phyloP scores from a whole-genome alignment of 2,797 vertebrate genomes.

The Fringilla coelebs region DNA sequence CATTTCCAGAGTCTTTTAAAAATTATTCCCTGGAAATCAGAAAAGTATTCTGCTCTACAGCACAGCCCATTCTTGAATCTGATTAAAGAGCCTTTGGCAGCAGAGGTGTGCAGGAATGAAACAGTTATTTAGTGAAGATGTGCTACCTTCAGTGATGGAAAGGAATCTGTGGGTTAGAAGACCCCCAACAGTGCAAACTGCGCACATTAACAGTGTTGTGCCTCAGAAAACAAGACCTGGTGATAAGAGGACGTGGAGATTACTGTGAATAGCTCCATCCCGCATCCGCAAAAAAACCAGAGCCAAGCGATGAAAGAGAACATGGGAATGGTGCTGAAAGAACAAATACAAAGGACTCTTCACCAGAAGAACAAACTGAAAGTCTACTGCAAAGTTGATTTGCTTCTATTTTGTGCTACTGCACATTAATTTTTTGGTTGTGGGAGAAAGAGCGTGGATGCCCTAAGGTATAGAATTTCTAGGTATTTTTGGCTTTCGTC shows the following conservation, averaged over 20 bases:
- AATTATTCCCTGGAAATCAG: neutral
- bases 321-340: constrained; percentile 59
- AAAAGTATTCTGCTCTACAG: neutral
- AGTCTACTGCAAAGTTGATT: constrained; percentile 61
- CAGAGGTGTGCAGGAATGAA: neutral
- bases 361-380: constrained; percentile 83
- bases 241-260: neutral
- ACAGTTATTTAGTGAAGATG: neutral
- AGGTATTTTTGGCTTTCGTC: constrained; percentile 6
- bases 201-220: neutral
- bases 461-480: neutral
- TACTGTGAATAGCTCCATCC: neutral
- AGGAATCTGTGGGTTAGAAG: constrained; percentile 36
- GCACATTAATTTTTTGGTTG: constrained; percentile 8
- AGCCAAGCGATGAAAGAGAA: constrained; percentile 53
- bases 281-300: neutral
- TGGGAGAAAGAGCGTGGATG: neutral
- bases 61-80: neutral
- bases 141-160: neutral
- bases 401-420: constrained; percentile 1
- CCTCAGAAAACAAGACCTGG: constrained; percentile 32
- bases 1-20: neutral
- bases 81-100: neutral
- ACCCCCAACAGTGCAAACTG: constrained; percentile 28
- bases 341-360: constrained; percentile 77